A percentile compares a stretch with the other conserved stretches of the same genome.
Evolutionary conservation across 1,140 invertebrate species (phyloP).

Genomic region (Drosophila eugracilis): DNA sequence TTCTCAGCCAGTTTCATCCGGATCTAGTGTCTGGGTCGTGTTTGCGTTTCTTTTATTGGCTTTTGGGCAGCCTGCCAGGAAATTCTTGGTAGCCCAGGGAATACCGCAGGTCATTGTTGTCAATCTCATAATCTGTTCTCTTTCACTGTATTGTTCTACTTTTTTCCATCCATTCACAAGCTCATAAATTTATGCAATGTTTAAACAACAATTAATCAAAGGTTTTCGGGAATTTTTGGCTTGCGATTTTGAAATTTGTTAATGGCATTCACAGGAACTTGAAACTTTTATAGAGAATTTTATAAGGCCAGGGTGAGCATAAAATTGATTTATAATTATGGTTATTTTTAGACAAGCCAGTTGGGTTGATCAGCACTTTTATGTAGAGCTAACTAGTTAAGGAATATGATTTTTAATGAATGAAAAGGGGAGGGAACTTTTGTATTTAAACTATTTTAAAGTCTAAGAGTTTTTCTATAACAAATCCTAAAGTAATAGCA

Average conservation of each 20-base stretch:
- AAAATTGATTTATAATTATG: slow-evolving; percentile 27
- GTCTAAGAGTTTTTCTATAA: too few species aligned
- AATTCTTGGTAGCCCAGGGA: slow-evolving; percentile 49
- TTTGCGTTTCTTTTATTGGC: slow-evolving; percentile 34
- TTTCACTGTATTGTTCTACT: slow-evolving; percentile 18
- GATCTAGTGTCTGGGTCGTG: slow-evolving; percentile 45
- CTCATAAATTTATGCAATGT: slow-evolving; percentile 41
- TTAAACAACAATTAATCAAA: slow-evolving; percentile 34
- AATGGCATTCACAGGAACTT: slow-evolving; percentile 7
- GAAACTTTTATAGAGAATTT: slow-evolving; percentile 2
- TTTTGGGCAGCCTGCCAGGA: slow-evolving; percentile 59
- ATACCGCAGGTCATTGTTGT: slow-evolving; percentile 74
- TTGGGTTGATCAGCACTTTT: slow-evolving; percentile 32
- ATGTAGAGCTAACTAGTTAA: too few species aligned
- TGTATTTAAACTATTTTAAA: too few species aligned
- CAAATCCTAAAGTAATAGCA: too few species aligned
- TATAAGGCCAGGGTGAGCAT: slow-evolving; percentile 19
- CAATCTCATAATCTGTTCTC: slow-evolving; percentile 54
- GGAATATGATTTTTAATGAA: too few species aligned
- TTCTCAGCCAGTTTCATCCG: slow-evolving; percentile 45
- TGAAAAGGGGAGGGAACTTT: too few species aligned
- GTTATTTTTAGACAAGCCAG: slow-evolving; percentile 29
- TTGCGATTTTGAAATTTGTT: slow-evolving; percentile 6
- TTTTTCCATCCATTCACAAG: slow-evolving; percentile 46
- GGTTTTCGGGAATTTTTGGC: slow-evolving; percentile 1